Conservation (phyloP, 2,113 vertebrate genomes). For the Amblyornis subalaris region DNA sequence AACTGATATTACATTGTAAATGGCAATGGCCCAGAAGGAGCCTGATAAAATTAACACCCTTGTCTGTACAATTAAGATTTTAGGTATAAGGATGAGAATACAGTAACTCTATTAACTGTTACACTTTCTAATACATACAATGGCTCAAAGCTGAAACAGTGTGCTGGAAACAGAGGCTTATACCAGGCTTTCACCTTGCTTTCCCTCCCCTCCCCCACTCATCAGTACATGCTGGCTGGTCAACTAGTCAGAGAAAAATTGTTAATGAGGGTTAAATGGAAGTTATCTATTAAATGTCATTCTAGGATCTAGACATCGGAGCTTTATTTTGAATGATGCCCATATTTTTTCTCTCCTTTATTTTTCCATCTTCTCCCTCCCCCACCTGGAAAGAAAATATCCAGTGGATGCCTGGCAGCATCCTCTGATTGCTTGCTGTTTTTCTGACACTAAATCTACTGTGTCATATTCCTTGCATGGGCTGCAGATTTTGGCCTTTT, state of each 20-base stretch:
- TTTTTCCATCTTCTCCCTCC: constrained; percentile 25
- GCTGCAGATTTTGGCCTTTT: constrained; percentile 78
- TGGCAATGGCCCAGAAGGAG: not conserved
- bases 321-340: constrained; percentile 49
- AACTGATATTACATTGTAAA: constrained; percentile 1
- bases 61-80: not conserved
- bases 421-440: constrained; percentile 67
- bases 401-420: constrained; percentile 57
- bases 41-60: constrained; percentile 21
- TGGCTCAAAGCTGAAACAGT: constrained; percentile 11
- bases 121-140: not conserved
- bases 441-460: constrained; percentile 72
- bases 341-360: constrained; percentile 43
- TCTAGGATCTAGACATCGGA: constrained; percentile 52
- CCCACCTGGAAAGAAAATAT: constrained; percentile 43
- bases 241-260: constrained; percentile 76
- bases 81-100: not conserved
- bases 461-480: constrained; percentile 71
- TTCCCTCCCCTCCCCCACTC: not conserved
- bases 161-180: constrained; percentile 41
- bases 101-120: not conserved
- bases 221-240: constrained; percentile 39
- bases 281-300: constrained; percentile 73
- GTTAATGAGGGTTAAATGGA: constrained; percentile 76
- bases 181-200: constrained; percentile 41